Base-by-base conservation (phyloP, 1,140 invertebrate genomes). In the Nixonia krombeini region DNA sequence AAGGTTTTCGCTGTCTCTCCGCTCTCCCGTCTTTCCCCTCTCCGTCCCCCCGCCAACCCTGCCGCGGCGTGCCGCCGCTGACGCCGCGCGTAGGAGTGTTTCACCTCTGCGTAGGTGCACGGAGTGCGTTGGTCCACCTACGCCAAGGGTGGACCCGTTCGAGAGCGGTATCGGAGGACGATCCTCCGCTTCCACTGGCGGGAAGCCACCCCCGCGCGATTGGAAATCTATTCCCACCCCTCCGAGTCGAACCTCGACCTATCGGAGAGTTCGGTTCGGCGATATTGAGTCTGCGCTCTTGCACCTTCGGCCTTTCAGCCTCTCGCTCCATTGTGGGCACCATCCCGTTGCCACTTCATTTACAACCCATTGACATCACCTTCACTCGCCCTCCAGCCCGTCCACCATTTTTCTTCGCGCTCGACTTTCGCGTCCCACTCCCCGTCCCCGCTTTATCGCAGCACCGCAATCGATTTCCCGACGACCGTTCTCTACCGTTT, bases 221-320 rank as follows among this genome's bases (percentile, higher is more conserved):
- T 85, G 84, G 83, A 85, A 85, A 85, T 85, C 83, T 85, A 85
- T 85, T 85, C 81, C 82, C 82, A 82, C 81, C 83, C 79, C 82
- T 84, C 72, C 70, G 74, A 81, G 82, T 85, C 82, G 81, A 85
- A 83, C 80, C 76, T 81, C 84, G 82, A 82, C 84, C 84, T 85
- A 85, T 85, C 84, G 84, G 83, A 82, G 82, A 73, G 79, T 85
- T 85, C 70, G 80, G 81, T 83, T 83, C 75, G 82, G 79, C 63
- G 78, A 82, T 85, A 85, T 85, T 84, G 84, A 85, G 84, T 85
- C 81, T 85, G 82, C 82, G 82, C 84, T 69, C n/a, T n/a, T n/a
- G n/a, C n/a, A n/a, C n/a, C 72, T 81, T 18, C 56, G 50, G 10
- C 58, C 50, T 12, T 47, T 37, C 67, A 46, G 45, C 52, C 26